These are phyloP conservation scores for human (Homo sapiens) DNA, from an alignment of 2,113 vertebrate species.

Conservation along the genomic window GRCh38 chr19:58398501-58399000, in stretches of 20 bases:
- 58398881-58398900: too few species aligned
- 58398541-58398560: neutral
- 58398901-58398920: too few species aligned
- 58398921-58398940: too few species aligned
- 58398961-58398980: too few species aligned
- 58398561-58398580: neutral
- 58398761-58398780: neutral
- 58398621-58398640: neutral
- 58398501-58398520: neutral
- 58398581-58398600: neutral
- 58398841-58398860: neutral
- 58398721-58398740: neutral
- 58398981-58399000: too few species aligned
- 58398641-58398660: neutral
- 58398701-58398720: neutral
- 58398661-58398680: neutral
- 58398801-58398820: neutral
- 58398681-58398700: conserved; percentile 27
- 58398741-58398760: neutral
- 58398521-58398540: neutral
- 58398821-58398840: neutral
- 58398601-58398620: neutral
- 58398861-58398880: neutral
- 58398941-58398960: too few species aligned
- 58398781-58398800: neutral